phyloP scores from a whole-genome alignment of 2,113 vertebrate species.

The Merops nubicus region DNA sequence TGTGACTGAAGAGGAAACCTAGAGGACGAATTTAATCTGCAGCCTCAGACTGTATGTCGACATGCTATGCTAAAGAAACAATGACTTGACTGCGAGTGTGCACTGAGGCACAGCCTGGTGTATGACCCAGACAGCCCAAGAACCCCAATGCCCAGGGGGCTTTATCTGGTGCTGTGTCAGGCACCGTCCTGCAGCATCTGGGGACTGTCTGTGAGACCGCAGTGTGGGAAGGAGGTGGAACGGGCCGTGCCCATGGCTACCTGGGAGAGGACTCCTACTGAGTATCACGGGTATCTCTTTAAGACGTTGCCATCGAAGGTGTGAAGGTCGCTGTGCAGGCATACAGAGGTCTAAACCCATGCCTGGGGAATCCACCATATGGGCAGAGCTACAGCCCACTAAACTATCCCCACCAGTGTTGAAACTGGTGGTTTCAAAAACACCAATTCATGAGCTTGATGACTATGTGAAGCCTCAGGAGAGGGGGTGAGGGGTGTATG shows the following conservation, averaged over 20 bases:
- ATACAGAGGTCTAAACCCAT: not conserved
- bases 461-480: not conserved
- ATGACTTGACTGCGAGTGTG: not conserved
- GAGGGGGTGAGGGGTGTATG: too few relatives aligned
- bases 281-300: not conserved
- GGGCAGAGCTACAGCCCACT: not conserved
- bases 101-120: not conserved
- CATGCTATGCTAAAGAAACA: not conserved
- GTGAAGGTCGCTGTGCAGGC: not conserved
- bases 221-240: not conserved
- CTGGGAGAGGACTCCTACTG: not conserved
- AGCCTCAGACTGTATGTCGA: not conserved
- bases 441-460: not conserved
- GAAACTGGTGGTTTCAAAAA: not conserved
- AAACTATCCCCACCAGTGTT: not conserved
- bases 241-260: fast-evolving
- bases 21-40: not conserved
- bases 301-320: not conserved
- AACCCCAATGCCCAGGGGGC: not conserved
- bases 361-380: not conserved
- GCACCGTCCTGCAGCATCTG: not conserved
- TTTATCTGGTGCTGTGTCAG: not conserved
- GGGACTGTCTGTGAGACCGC: not conserved
- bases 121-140: not conserved
- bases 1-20: not conserved